Evolutionary conservation across 2,888 invertebrate species (phyloP).

Genomic region (Hirudinaria manillensis): DNA sequence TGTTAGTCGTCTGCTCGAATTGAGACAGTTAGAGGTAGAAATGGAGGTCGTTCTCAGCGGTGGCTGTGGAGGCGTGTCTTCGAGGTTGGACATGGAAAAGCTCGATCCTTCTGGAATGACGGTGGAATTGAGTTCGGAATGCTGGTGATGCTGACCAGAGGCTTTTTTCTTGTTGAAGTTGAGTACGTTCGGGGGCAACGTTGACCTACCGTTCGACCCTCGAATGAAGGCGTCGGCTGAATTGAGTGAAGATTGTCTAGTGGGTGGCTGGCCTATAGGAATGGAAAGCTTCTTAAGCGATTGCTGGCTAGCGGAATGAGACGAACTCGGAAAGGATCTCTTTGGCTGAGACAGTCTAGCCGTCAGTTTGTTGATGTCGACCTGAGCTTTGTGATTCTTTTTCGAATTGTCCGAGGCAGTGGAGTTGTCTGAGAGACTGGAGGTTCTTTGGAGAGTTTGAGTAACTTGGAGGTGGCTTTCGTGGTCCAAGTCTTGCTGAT

Average conservation of each 20-base stretch:
- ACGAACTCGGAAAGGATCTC: neutral
- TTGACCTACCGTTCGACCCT: conserved; percentile 34
- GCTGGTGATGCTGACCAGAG: conserved; percentile 23
- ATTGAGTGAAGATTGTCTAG: conserved; percentile 1
- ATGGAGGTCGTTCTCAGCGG: conserved; percentile 27
- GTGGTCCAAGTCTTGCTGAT: neutral
- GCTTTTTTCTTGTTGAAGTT: conserved; percentile 35
- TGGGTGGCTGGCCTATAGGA: neutral
- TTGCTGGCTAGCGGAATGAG: neutral
- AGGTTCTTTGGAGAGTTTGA: neutral
- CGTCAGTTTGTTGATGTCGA: conserved; percentile 12
- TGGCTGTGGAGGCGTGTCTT: conserved; percentile 18
- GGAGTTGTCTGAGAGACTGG: conserved; percentile 4
- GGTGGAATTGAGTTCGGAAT: neutral
- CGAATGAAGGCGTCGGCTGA: conserved; percentile 37
- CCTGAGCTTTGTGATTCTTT: neutral
- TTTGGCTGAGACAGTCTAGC: conserved; percentile 28
- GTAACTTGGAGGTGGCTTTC: neutral
- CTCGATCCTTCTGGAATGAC: neutral
- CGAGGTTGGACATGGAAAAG: neutral
- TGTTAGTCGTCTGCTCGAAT: neutral
- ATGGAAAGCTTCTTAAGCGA: neutral
- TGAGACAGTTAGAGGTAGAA: neutral
- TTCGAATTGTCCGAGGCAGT: neutral
- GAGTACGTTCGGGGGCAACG: conserved; percentile 40